A percentile compares a stretch with the other conserved stretches of the same genome.
phyloP scores from a whole-genome alignment of 1,140 invertebrate species.

The Pachyrhynchus sulphureomaculatus region DNA sequence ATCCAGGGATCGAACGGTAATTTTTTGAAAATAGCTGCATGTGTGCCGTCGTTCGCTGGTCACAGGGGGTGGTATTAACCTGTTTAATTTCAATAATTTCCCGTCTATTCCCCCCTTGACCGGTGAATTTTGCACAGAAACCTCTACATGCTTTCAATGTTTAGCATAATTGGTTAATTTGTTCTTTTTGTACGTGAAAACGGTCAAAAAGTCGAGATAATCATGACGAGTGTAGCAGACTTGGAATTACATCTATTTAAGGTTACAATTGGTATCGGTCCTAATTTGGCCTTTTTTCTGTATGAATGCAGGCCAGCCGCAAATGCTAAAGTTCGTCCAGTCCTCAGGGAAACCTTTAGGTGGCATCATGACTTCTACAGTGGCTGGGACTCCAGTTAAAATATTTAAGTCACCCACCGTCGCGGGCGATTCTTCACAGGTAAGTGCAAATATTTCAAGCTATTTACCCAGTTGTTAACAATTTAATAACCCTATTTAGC shows the following conservation, averaged over 20 bases:
- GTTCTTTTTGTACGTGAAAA: too few species aligned
- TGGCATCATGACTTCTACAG: slow-evolving; percentile 54
- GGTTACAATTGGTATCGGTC: neutral
- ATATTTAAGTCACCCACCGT: slow-evolving; percentile 54
- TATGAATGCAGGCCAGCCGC: slow-evolving; percentile 59
- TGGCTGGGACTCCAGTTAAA: slow-evolving; percentile 54
- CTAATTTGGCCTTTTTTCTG: slow-evolving; percentile 20
- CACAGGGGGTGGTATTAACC: slow-evolving; percentile 18
- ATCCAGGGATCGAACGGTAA: slow-evolving; percentile 68
- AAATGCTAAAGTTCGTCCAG: slow-evolving; percentile 66
- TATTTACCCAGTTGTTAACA: neutral
- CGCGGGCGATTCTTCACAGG: slow-evolving; percentile 37
- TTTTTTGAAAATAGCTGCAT: slow-evolving; percentile 50
- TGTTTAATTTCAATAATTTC: neutral
- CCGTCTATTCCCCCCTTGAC: neutral
- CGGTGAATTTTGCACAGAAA: neutral
- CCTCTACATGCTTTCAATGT: too few species aligned
- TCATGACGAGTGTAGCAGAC: neutral
- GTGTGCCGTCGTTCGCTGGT: slow-evolving; percentile 38
- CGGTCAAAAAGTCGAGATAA: neutral
- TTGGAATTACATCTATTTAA: neutral
- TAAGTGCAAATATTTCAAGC: slow-evolving; percentile 15
- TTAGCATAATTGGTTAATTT: too few species aligned
- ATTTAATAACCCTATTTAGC: too few species aligned
- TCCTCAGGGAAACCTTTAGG: slow-evolving; percentile 54